phyloP scores from a whole-genome alignment of 2,888 invertebrate genomes.

The Incurvaria masculella region DNA sequence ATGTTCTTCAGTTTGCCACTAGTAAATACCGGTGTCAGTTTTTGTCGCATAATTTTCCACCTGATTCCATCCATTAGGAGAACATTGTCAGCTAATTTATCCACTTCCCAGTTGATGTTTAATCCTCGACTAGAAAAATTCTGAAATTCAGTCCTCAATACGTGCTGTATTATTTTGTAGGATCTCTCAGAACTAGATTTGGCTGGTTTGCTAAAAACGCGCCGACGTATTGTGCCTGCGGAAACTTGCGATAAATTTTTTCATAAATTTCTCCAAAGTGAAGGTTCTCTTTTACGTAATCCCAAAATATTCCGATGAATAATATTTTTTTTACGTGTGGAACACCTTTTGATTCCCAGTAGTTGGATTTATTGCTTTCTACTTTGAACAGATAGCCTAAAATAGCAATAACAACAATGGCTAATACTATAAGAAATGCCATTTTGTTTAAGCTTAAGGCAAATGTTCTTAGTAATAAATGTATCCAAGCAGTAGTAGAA shows the following conservation, averaged over 20 bases:
- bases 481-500: no score
- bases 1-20: conserved; percentile 34
- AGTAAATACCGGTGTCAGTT: conserved; percentile 34
- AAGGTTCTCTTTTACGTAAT: conserved; percentile 1
- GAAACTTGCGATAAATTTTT: conserved; percentile 26
- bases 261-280: conserved; percentile 26
- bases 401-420: no score
- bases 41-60: conserved; percentile 36
- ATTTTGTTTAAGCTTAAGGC: no score
- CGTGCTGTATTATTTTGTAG: conserved; percentile 30
- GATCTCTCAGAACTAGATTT: conserved; percentile 26
- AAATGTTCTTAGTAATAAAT: no score
- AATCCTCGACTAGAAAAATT: conserved; percentile 32
- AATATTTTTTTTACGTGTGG: background rate
- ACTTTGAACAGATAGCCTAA: no score
- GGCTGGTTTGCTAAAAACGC: conserved; percentile 23
- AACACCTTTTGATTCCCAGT: background rate
- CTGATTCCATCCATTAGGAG: conserved; percentile 26
- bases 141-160: conserved; percentile 29
- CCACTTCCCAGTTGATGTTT: conserved; percentile 21
- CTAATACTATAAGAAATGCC: no score
- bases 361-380: background rate
- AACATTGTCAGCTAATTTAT: conserved; percentile 27
- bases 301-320: background rate
- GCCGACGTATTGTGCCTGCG: conserved; percentile 24